A percentile compares a stretch with the other conserved stretches of the same genome.
Evolutionary conservation across 2,113 vertebrate species (phyloP).

Genomic region (Xiphophorus hellerii): DNA sequence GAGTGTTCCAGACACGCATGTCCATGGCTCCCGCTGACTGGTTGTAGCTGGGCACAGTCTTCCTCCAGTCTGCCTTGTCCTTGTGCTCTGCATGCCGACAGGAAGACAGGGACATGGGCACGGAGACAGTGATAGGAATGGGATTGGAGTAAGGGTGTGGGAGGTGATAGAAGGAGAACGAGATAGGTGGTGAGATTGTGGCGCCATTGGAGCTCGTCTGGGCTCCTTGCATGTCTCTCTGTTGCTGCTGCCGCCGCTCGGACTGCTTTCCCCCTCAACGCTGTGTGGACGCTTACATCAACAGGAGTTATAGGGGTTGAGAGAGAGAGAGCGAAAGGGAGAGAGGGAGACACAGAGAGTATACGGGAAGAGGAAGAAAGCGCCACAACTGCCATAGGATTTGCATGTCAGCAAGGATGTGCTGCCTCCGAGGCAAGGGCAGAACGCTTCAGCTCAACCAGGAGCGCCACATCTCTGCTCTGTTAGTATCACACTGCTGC

Average conservation of each 20-base stretch:
- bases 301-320: conserved; percentile 41
- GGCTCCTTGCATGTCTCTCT: conserved; percentile 67
- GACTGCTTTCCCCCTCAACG: conserved; percentile 50
- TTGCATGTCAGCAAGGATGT: conserved; percentile 76
- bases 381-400: conserved; percentile 68
- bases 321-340: conserved; percentile 17
- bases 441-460: conserved; percentile 39
- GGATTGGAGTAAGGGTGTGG: conserved; percentile 56
- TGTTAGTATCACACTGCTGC: conserved; percentile 51
- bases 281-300: conserved; percentile 60
- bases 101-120: conserved; percentile 55
- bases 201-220: conserved; percentile 65
- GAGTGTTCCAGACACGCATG: conserved; percentile 83
- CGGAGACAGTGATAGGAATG: conserved; percentile 60
- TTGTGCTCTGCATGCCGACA: conserved; percentile 84
- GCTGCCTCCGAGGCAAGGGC: conserved; percentile 66
- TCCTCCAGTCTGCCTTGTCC: conserved; percentile 91
- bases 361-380: conserved; percentile 49
- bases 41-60: conserved; percentile 93
- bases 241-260: conserved; percentile 33
- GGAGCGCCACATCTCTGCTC: conserved; percentile 38
- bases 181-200: conserved; percentile 64
- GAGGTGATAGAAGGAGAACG: conserved; percentile 64
- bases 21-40: conserved; percentile 90
- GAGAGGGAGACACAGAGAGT: conserved; percentile 22